Conservation (phyloP, 2,113 vertebrate genomes). For the Columbina picui region DNA sequence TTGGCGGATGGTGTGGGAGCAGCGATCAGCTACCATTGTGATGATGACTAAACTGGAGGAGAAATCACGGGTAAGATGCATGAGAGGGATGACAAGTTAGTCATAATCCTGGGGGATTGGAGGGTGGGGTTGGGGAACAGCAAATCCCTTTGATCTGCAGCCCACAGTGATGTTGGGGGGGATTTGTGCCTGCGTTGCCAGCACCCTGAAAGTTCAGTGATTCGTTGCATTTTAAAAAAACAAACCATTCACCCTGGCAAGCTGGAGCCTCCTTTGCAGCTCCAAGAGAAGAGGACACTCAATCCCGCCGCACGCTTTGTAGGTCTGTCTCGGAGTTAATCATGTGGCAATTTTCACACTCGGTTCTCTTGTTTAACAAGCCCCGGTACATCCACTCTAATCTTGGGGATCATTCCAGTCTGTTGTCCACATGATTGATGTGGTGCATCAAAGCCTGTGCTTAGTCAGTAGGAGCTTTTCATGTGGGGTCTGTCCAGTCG, state of each 20-base stretch:
- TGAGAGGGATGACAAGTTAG: conserved; percentile 32
- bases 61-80: conserved; percentile 89
- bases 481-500: background rate
- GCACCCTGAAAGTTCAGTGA: conserved; percentile 46
- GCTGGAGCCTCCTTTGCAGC: background rate
- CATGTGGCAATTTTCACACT: conserved; percentile 10
- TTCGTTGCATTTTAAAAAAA: background rate
- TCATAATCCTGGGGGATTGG: conserved; percentile 63
- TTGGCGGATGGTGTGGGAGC: conserved; percentile 99
- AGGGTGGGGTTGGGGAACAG: conserved; percentile 1
- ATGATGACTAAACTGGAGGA: conserved; percentile 99
- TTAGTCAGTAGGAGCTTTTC: background rate
- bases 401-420: conserved; percentile 12
- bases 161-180: background rate
- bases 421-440: background rate
- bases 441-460: background rate
- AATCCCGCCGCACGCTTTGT: background rate
- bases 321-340: conserved; percentile 8
- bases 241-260: background rate
- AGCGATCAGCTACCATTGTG: conserved; percentile 93
- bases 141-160: conserved; percentile 28
- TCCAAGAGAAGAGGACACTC: background rate
- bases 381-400: background rate
- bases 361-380: conserved; percentile 23
- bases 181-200: conserved; percentile 11